Base-by-base conservation (phyloP, 2,797 vertebrate species). In the Enteromius argenteus region DNA sequence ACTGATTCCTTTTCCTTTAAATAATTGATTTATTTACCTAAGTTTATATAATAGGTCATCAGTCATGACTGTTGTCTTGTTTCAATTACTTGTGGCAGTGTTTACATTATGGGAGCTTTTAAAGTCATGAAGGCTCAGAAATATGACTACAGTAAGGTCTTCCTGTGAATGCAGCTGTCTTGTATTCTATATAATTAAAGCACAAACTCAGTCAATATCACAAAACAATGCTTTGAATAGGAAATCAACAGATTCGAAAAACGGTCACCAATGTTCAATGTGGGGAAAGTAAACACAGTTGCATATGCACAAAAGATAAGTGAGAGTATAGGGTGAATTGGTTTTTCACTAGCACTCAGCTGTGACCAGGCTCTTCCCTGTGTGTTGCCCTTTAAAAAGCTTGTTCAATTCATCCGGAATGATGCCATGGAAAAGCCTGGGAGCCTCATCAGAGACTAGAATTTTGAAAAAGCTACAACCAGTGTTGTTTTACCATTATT, bases 401-500 rank as follows among this genome's bases (percentile, higher is more conserved):
- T 90, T 90, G 85, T 93, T 93, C 90, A 90, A 92, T 80, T 88
- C 85, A 73, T 91, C 81, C 44, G 60, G 72, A 87, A 84, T 93
- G 92, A 94, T 92, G 89, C 90, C 81, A 90, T 92, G 92, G 91
- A 92, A 94, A 91, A 92, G 90, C 90, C 89, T 86, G 86, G 84
- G 79, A 92, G 76, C 81, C 62, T 82, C 85, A 86, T 89, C 81
- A 60, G 79, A 88, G 86, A 39, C 89, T 74, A 85, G 87, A 58
- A 75, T 82, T 86, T 89, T 83, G 37, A 8, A 0, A 44, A 77
- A 62, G 39, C 75, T 78, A 44, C 56, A 42, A 23, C 9, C 56
- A 42, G 56, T 62, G 17, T 53, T 69, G 7, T 71, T 71, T 53
- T 35, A 7, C 27, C 19, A 7, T 53, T 10, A 51, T 19, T 49